Evolutionary conservation across 1,140 invertebrate genomes (phyloP).

Genomic region (Asbolus verrucosus): DNA sequence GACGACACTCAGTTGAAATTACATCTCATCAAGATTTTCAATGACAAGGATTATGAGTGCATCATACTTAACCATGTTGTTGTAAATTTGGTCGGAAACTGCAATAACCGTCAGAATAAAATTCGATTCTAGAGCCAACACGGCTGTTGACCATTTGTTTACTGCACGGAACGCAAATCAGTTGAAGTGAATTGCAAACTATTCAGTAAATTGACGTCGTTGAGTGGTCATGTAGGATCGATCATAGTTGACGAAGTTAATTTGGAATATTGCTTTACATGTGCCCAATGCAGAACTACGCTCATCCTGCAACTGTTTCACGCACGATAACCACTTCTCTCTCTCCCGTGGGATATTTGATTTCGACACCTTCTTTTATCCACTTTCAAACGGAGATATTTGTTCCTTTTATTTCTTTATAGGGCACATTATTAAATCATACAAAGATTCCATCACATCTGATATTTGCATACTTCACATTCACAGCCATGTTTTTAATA

Average conservation of each 20-base stretch:
- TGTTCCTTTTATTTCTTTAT: not conserved
- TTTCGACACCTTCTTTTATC: constrained; percentile 5
- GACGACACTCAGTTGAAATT: not conserved
- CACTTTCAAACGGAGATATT: not conserved
- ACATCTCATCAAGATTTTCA: not conserved
- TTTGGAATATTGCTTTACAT: constrained; percentile 35
- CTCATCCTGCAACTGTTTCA: constrained; percentile 21
- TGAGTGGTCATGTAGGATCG: constrained; percentile 25
- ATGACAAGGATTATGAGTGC: constrained; percentile 6
- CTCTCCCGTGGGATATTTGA: not conserved
- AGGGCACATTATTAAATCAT: no score
- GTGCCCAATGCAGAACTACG: constrained; percentile 5
- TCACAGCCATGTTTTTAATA: no score
- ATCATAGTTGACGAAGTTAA: constrained; percentile 39
- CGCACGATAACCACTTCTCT: not conserved
- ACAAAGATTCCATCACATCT: no score
- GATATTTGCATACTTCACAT: no score
- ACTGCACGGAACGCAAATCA: constrained; percentile 32
- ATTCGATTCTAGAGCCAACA: no score
- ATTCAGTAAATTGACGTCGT: constrained; percentile 31
- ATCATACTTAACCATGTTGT: not conserved
- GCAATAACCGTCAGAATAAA: constrained; percentile 3
- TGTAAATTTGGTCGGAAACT: constrained; percentile 4
- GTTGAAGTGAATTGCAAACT: constrained; percentile 30
- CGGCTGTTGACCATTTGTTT: constrained; percentile 33